Conservation (phyloP, 2,888 invertebrate species). For the Chymomyza fuscimana region DNA sequence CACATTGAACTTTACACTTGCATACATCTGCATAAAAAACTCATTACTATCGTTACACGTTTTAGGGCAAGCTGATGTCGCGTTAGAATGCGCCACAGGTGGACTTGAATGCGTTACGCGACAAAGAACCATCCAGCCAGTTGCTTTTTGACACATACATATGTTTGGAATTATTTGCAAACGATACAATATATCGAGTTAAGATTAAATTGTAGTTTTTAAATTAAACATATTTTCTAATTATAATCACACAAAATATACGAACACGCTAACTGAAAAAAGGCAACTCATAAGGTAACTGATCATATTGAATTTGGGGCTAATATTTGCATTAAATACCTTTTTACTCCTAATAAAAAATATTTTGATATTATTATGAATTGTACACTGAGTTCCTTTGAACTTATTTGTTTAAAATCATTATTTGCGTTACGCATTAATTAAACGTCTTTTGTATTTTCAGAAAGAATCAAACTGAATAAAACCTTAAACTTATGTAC, state of each 20-base stretch:
- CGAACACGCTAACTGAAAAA: not conserved
- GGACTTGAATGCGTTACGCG: not conserved
- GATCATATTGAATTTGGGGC: not conserved
- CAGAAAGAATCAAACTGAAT: slow-evolving; percentile 65
- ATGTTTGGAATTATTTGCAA: slow-evolving; percentile 30
- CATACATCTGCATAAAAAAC: slow-evolving; percentile 31
- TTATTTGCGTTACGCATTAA: not conserved
- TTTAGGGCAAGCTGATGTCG: slow-evolving; percentile 71
- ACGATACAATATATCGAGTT: slow-evolving; percentile 19
- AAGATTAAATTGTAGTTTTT: slow-evolving; percentile 17
- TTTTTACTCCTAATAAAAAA: not conserved
- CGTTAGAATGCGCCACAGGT: slow-evolving; percentile 46
- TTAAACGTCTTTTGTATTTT: slow-evolving; percentile 50
- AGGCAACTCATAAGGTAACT: too few species aligned
- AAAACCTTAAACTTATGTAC: slow-evolving; percentile 49
- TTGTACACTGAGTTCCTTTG: not conserved
- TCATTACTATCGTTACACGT: slow-evolving; percentile 31
- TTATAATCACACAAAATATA: not conserved
- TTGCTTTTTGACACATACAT: slow-evolving; percentile 23
- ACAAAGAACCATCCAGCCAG: not conserved
- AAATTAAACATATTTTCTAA: not conserved
- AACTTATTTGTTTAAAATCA: not conserved
- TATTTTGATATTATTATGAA: not conserved
- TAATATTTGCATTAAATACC: not conserved
- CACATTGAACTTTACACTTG: slow-evolving; percentile 10